Percentiles rank a stretch among this genome's conserved stretches.
Conservation (phyloP, 2,113 vertebrate genomes). For the Microcebus griseorufus region DNA sequence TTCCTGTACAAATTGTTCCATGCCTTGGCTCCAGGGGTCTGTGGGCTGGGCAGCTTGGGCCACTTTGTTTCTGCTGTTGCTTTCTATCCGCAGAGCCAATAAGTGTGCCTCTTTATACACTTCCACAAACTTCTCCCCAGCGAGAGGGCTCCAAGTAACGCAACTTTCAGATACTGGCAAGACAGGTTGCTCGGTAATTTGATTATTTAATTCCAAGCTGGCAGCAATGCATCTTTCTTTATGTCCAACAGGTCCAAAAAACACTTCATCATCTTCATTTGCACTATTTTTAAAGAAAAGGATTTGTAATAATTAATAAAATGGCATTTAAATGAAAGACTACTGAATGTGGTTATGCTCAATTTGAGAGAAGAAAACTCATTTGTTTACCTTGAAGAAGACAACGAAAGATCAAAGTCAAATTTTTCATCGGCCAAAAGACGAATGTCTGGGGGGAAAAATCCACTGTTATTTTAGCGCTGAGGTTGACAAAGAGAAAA, state of each 20-base stretch:
- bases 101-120: slow-evolving; percentile 92
- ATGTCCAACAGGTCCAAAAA: slow-evolving; percentile 87
- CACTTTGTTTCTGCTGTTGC: slow-evolving; percentile 45
- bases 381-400: slow-evolving; percentile 84
- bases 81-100: slow-evolving; percentile 88
- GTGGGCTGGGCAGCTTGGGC: not conserved
- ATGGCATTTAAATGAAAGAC: not conserved
- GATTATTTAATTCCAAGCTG: slow-evolving; percentile 49
- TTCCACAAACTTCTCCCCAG: slow-evolving; percentile 89
- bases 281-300: slow-evolving; percentile 72
- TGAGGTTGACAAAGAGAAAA: not conserved
- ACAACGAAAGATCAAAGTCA: slow-evolving; percentile 88
- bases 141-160: slow-evolving; percentile 88
- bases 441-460: slow-evolving; percentile 70
- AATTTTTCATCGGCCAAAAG: slow-evolving; percentile 87
- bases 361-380: not conserved
- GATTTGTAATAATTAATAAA: fast-evolving
- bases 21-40: not conserved
- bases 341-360: fast-evolving
- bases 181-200: not conserved
- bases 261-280: slow-evolving; percentile 93
- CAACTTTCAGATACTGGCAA: slow-evolving; percentile 41
- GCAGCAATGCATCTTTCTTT: slow-evolving; percentile 87
- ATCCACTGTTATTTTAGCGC: not conserved
- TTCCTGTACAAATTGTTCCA: slow-evolving; percentile 89